phyloP scores from a whole-genome alignment of 2,113 vertebrate species.

The Eretmochelys imbricata region DNA sequence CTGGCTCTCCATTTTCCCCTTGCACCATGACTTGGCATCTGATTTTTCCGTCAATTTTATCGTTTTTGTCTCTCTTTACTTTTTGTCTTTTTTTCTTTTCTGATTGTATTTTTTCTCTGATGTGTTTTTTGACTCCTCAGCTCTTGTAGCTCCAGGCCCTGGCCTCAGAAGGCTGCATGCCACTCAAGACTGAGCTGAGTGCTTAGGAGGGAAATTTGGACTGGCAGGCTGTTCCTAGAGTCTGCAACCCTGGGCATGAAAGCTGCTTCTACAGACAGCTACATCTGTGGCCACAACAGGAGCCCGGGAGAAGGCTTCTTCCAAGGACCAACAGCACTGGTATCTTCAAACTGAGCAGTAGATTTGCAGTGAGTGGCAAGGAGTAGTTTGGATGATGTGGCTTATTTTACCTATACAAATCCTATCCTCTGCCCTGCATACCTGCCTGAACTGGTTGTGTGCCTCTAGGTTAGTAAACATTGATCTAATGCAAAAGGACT shows the following conservation, averaged over 20 bases:
- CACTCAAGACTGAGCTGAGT: neutral
- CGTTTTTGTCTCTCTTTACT: neutral
- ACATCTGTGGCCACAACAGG: neutral
- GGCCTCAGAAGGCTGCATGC: neutral
- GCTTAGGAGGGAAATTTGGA: neutral
- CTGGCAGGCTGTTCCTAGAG: neutral
- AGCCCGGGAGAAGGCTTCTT: neutral
- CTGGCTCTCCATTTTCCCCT: neutral
- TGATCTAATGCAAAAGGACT: rapidly evolving
- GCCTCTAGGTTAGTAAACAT: neutral
- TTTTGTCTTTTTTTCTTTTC: neutral
- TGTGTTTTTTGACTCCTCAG: neutral
- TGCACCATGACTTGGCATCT: neutral
- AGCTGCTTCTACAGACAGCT: neutral
- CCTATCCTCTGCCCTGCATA: neutral
- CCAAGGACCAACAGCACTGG: neutral
- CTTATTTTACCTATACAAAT: neutral
- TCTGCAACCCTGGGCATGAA: neutral
- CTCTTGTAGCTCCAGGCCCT: neutral
- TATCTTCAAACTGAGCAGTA: neutral
- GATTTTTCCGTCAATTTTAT: neutral
- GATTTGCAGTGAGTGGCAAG: neutral
- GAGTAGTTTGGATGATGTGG: neutral
- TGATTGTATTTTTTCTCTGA: neutral
- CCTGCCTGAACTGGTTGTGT: neutral